These are phyloP conservation scores for Corythaeola cristata DNA, from an alignment of 2,113 vertebrate species.

Conservation along the genomic window DNA sequence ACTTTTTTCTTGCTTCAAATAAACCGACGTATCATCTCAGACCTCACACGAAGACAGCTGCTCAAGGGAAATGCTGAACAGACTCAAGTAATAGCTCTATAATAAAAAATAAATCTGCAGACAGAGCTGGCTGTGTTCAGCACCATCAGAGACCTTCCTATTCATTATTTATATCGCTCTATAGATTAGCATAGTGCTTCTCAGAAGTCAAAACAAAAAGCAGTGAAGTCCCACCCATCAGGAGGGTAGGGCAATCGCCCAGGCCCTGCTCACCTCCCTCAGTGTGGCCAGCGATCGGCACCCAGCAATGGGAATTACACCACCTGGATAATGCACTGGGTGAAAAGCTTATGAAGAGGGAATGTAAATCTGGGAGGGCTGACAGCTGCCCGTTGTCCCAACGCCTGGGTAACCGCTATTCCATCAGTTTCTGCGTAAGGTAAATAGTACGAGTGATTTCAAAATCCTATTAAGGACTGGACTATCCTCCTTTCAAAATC, in stretches of 20 bases:
- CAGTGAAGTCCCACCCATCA: background rate
- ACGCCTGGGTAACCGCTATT: background rate
- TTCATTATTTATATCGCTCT: background rate
- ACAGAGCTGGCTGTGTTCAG: background rate
- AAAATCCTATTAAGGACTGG: background rate
- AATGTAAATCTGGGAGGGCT: background rate
- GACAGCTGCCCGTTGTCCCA: background rate
- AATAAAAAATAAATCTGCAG: conserved; percentile 21
- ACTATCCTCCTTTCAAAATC: background rate
- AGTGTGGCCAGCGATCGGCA: background rate
- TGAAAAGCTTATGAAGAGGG: background rate
- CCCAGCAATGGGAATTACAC: background rate
- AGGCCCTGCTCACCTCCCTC: rapidly evolving
- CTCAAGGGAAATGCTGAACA: conserved; percentile 1
- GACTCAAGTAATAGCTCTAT: background rate
- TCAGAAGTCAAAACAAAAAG: background rate
- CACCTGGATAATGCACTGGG: rapidly evolving
- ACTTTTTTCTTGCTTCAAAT: background rate
- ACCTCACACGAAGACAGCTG: background rate
- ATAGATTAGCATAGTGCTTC: background rate
- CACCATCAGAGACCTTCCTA: background rate
- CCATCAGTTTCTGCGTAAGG: background rate
- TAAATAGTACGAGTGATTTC: rapidly evolving
- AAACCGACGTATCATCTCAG: background rate
- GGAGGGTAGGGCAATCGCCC: background rate